phyloP scores from a whole-genome alignment of 2,797 vertebrate species.

The Lithobates pipiens region DNA sequence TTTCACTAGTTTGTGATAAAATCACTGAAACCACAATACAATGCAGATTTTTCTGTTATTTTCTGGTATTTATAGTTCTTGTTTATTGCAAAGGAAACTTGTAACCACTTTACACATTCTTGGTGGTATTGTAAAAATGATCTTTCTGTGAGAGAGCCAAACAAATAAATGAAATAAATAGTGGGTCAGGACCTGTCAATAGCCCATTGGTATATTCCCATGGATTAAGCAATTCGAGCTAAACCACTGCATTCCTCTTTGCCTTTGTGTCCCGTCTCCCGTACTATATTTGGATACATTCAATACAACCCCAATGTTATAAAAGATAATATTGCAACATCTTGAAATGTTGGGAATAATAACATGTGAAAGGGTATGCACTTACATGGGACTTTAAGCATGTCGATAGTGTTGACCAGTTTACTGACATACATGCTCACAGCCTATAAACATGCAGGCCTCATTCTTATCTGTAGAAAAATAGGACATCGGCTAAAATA shows the following conservation, averaged over 20 bases:
- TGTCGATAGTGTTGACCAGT: too few species aligned
- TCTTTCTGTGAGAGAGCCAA: constrained; percentile 16
- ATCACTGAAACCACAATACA: neutral
- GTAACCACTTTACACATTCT: constrained; percentile 16
- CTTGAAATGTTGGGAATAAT: neutral
- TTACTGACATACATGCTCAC: too few species aligned
- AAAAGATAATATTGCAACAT: neutral
- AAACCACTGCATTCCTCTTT: constrained; percentile 40
- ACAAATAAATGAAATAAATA: constrained; percentile 18
- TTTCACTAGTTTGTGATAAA: neutral
- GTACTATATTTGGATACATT: constrained; percentile 1
- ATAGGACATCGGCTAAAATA: too few species aligned
- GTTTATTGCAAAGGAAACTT: neutral
- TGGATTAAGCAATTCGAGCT: constrained; percentile 8
- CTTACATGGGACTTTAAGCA: too few species aligned
- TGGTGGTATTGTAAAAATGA: constrained; percentile 35
- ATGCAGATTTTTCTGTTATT: neutral
- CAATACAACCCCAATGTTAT: neutral
- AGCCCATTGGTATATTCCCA: constrained; percentile 36
- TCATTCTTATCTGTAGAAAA: too few species aligned
- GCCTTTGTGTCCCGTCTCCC: neutral
- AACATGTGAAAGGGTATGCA: too few species aligned
- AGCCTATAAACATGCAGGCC: too few species aligned
- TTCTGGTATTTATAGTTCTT: neutral
- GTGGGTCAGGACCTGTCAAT: constrained; percentile 16